A percentile compares a stretch with the other conserved stretches of the same genome.
These are phyloP conservation scores for Heliornis fulica DNA, from an alignment of 2,113 vertebrate species.

Conservation along the genomic window DNA sequence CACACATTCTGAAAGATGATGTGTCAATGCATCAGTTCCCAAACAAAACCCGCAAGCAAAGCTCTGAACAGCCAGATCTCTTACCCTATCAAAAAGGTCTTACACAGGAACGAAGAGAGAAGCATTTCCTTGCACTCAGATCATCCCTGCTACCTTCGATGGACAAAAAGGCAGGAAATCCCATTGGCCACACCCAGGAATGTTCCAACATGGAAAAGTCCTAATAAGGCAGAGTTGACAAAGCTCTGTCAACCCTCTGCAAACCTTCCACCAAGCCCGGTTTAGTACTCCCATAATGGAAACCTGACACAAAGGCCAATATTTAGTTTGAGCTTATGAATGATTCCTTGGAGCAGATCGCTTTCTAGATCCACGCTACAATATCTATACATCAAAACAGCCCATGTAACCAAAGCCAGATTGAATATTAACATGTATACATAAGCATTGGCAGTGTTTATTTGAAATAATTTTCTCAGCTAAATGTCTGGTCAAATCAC, in stretches of 20 bases:
- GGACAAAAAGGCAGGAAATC: slow-evolving; percentile 53
- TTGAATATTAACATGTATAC: not conserved
- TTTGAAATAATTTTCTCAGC: not conserved
- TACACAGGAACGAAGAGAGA: rapidly evolving
- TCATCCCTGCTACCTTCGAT: not conserved
- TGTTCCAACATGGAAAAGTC: not conserved
- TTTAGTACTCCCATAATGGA: not conserved
- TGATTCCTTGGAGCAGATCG: not conserved
- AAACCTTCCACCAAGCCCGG: not conserved
- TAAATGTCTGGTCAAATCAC: not conserved
- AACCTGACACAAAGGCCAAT: not conserved
- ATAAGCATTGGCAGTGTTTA: not conserved
- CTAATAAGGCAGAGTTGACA: not conserved
- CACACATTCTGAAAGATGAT: not conserved
- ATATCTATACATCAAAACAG: not conserved
- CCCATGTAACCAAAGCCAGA: not conserved
- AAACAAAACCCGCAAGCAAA: not conserved
- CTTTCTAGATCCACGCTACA: not conserved
- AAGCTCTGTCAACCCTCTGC: not conserved
- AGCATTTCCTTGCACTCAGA: not conserved
- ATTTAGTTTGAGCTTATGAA: slow-evolving; percentile 1
- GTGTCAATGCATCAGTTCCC: not conserved
- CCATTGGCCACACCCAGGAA: slow-evolving; percentile 32
- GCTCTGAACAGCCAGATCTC: not conserved
- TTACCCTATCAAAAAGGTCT: not conserved